These are phyloP conservation scores for Smutsia temminckii DNA, from an alignment of 2,797 vertebrate genomes.

Conservation along the genomic window DNA sequence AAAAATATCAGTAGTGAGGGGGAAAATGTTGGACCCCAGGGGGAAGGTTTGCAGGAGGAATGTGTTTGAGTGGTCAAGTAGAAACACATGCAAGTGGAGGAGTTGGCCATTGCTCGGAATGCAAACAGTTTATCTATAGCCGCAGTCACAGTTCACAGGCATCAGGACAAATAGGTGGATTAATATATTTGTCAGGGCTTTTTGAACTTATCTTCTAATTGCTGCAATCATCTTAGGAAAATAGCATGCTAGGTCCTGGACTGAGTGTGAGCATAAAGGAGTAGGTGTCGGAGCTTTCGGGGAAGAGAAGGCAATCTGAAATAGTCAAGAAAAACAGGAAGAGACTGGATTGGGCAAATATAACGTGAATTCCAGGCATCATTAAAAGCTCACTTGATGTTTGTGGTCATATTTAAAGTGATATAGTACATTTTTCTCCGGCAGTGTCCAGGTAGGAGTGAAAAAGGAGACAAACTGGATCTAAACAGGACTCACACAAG, in stretches of 20 bases:
- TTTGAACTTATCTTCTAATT: neutral
- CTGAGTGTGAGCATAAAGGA: neutral
- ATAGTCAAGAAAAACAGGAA: neutral
- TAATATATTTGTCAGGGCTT: neutral
- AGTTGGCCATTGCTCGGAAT: neutral
- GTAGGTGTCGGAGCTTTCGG: neutral
- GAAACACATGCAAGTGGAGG: neutral
- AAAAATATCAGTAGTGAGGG: neutral
- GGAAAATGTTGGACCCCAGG: neutral
- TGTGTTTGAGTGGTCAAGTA: neutral
- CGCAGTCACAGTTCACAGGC: neutral
- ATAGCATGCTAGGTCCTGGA: neutral
- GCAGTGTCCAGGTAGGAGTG: neutral
- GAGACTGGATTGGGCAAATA: neutral
- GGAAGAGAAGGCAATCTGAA: neutral
- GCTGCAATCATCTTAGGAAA: neutral
- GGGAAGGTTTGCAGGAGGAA: neutral
- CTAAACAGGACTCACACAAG: neutral
- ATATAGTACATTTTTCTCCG: neutral
- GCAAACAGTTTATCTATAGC: neutral
- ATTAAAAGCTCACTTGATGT: neutral
- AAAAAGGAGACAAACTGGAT: neutral
- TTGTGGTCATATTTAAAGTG: neutral
- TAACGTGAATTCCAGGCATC: neutral
- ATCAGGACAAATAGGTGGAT: no score